Base-by-base conservation (phyloP, 1,140 invertebrate genomes). In the Drosophila yakuba region DNA sequence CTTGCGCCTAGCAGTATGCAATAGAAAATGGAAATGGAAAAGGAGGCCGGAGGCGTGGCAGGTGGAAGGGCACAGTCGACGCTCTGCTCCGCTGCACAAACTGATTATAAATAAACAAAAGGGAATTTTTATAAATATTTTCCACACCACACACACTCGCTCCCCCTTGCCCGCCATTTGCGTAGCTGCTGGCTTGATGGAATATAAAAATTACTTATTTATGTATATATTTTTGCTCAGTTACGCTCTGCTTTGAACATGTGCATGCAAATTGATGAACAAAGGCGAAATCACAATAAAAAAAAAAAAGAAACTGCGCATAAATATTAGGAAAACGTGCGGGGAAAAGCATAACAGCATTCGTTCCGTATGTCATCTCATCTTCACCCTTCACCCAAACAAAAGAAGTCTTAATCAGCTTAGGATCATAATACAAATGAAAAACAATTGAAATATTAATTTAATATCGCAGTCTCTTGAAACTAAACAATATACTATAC, bases 81-180 rank as follows among this genome's bases (percentile, higher is more conserved):
- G 83, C 83, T 71, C 75, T 67, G 83, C 83, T 71, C 78, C 72
- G 83, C 68, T 86, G 83, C 83, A 86, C 83, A 86, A 86, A 86
- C 84, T 86, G 83, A 86, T 86, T 86, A 86, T 86, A 86, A 86
- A 86, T 86, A 86, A 83, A 86, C 84, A 86, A 86, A 80, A 66
- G 72, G 52, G 57, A 73, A 83, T 76, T 74, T 84, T 80, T 85
- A 68, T 77, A 85, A 85, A 84, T 77, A 84, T 81, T 77, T 81
- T 74, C 63, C 48, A 41, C 28, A 74, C 50, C 48, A 48, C 25
- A 25, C 25, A 25, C 20, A 38, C 45, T 4, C 8, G 38, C 32
- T 45, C 41, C 10, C 38, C 14, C 51, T 23, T 51, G 39, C 7
- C 51, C 54, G 38, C 28, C 44, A 44, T 59, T 59, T 44, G n/a